Conservation (phyloP, 2,888 invertebrate genomes). For the Chaetogeoica ovagalla region DNA sequence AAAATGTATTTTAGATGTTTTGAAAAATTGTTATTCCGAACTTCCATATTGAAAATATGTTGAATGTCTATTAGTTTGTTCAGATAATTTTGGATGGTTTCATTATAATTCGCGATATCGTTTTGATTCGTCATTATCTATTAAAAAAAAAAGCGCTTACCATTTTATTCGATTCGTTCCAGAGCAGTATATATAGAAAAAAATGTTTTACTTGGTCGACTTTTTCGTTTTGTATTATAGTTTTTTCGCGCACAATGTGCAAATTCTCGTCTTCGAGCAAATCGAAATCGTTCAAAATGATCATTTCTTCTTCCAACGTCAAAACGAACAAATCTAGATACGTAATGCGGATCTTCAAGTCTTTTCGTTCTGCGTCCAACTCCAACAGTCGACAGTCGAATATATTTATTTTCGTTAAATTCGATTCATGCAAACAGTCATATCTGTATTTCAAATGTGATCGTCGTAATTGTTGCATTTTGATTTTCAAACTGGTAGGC, state of each 20-base stretch:
- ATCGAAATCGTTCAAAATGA: constrained; percentile 74
- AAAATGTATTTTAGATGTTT: constrained; percentile 80
- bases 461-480: constrained; percentile 8
- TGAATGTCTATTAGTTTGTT: constrained; percentile 33
- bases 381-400: constrained; percentile 70
- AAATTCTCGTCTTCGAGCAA: constrained; percentile 69
- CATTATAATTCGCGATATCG: constrained; percentile 51
- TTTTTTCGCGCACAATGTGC: constrained; percentile 65
- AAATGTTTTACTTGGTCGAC: constrained; percentile 13
- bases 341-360: constrained; percentile 65
- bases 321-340: constrained; percentile 69
- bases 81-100: constrained; percentile 1
- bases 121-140: constrained; percentile 18
- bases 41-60: constrained; percentile 38
- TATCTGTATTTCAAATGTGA: constrained; percentile 31
- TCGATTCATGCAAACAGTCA: constrained; percentile 24
- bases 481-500: constrained; percentile 2
- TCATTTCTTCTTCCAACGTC: constrained; percentile 73
- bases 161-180: not conserved
- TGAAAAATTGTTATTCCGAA: constrained; percentile 72
- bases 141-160: not conserved
- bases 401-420: constrained; percentile 62
- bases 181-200: not conserved
- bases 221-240: constrained; percentile 59
- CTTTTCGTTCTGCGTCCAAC: constrained; percentile 65